These are phyloP conservation scores for Acleris holmiana DNA, from an alignment of 2,888 invertebrate genomes.

Conservation along the genomic window DNA sequence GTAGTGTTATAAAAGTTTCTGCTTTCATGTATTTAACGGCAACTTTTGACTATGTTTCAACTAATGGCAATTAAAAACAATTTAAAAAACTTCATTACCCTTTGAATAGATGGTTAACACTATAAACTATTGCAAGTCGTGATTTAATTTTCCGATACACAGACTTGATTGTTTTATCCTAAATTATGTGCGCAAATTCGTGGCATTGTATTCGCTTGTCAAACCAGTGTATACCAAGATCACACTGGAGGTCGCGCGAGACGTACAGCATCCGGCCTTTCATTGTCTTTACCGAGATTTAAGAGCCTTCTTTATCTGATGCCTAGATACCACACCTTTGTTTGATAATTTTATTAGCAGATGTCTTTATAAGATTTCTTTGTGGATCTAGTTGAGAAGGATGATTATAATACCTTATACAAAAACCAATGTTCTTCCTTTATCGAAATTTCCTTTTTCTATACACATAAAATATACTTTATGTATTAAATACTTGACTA, in stretches of 20 bases:
- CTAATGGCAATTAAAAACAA: too few relatives aligned
- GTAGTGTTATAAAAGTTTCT: too few relatives aligned
- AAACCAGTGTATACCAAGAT: conserved; percentile 41
- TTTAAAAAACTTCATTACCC: too few relatives aligned
- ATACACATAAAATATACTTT: too few relatives aligned
- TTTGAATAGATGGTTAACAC: not conserved
- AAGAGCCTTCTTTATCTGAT: conserved; percentile 52
- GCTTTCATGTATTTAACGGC: too few relatives aligned
- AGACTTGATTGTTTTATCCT: not conserved
- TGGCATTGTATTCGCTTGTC: conserved; percentile 34
- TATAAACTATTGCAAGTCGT: not conserved
- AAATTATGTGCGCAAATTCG: conserved; percentile 9
- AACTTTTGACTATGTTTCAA: too few relatives aligned
- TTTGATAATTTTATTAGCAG: conserved; percentile 43
- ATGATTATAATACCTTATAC: not conserved
- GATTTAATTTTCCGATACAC: not conserved
- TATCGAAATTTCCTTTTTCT: not conserved
- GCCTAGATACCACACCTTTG: conserved; percentile 53
- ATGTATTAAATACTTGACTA: too few relatives aligned
- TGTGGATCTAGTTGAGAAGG: too few relatives aligned
- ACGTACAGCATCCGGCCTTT: conserved; percentile 63
- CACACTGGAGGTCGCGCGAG: conserved; percentile 57
- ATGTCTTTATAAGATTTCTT: not conserved
- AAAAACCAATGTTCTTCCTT: not conserved
- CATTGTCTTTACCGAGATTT: conserved; percentile 61